A percentile compares a stretch with the other conserved stretches of the same genome.
Conservation (phyloP, 2,888 invertebrate species). For the Liposcelis brunnea region DNA sequence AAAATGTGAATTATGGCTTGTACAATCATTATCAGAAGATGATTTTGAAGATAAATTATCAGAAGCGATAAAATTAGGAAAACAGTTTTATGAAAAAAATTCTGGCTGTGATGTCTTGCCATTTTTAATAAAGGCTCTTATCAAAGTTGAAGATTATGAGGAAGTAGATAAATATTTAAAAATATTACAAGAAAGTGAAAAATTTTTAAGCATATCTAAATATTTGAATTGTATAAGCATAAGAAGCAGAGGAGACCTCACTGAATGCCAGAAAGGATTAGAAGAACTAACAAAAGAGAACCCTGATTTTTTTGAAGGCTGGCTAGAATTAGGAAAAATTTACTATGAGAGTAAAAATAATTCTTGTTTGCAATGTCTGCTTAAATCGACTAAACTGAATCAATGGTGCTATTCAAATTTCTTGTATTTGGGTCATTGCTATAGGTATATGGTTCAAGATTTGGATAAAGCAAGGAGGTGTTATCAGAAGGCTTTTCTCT, state of each 20-base stretch:
- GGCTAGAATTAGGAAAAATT: constrained; percentile 40
- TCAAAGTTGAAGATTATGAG: constrained; percentile 26
- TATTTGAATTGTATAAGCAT: constrained; percentile 7
- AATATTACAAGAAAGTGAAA: constrained; percentile 22
- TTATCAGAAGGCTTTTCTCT: constrained; percentile 63
- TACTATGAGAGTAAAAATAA: constrained; percentile 32
- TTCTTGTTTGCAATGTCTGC: constrained; percentile 14
- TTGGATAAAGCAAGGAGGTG: constrained; percentile 61
- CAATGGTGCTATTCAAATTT: constrained; percentile 59
- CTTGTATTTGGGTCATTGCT: constrained; percentile 57
- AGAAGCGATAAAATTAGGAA: constrained; percentile 29
- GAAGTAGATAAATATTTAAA: constrained; percentile 24
- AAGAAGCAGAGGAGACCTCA: no score
- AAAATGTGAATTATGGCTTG: constrained; percentile 15
- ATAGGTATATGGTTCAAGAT: constrained; percentile 42
- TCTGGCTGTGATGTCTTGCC: constrained; percentile 9
- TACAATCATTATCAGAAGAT: constrained; percentile 29
- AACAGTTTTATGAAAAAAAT: constrained; percentile 22
- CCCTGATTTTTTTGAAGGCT: constrained; percentile 31
- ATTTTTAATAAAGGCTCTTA: constrained; percentile 23
- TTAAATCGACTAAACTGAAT: constrained; percentile 38
- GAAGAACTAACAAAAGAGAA: constrained; percentile 21
- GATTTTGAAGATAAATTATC: constrained; percentile 33
- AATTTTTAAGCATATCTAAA: constrained; percentile 7
- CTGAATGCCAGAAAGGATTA: constrained; percentile 6